Evolutionary conservation across 2,888 invertebrate species (phyloP).

Genomic region (Parnassius smintheus): DNA sequence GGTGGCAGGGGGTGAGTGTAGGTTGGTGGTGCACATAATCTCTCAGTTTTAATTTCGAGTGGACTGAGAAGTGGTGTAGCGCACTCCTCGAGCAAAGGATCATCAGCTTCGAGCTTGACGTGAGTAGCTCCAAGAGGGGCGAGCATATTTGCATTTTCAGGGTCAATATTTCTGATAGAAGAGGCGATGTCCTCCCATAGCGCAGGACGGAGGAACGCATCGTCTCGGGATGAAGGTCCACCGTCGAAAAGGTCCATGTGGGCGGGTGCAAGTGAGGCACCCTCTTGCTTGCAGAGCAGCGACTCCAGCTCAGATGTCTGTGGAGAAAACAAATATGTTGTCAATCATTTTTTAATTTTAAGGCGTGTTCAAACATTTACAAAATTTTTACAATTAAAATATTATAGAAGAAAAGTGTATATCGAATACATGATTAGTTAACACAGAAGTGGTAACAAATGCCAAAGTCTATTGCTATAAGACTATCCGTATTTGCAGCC

Average conservation of each 20-base stretch:
- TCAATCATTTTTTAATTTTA: no score
- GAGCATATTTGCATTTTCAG: conserved; percentile 93
- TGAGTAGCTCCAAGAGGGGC: conserved; percentile 84
- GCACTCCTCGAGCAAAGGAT: conserved; percentile 80
- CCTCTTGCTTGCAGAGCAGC: conserved; percentile 89
- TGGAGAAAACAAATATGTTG: conserved; percentile 42
- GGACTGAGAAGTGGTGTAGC: conserved; percentile 88
- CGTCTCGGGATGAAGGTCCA: conserved; percentile 84
- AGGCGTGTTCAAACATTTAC: no score
- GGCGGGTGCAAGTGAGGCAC: conserved; percentile 83
- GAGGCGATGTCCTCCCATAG: conserved; percentile 96
- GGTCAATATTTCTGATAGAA: conserved; percentile 94
- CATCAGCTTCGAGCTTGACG: conserved; percentile 89
- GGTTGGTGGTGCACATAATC: conserved; percentile 81
- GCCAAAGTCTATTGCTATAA: no score
- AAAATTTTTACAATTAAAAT: no score
- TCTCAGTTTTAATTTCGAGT: conserved; percentile 90
- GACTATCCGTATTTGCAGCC: no score
- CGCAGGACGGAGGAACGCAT: conserved; percentile 92
- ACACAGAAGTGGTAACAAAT: no score
- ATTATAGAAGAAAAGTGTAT: no score
- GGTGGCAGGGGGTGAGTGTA: conserved; percentile 53
- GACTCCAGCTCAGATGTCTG: conserved; percentile 91
- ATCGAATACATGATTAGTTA: no score
- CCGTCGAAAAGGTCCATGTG: conserved; percentile 79